A percentile compares a stretch with the other conserved stretches of the same genome.
Conservation (phyloP, 2,113 vertebrate species). For the Pseudonaja textilis region DNA sequence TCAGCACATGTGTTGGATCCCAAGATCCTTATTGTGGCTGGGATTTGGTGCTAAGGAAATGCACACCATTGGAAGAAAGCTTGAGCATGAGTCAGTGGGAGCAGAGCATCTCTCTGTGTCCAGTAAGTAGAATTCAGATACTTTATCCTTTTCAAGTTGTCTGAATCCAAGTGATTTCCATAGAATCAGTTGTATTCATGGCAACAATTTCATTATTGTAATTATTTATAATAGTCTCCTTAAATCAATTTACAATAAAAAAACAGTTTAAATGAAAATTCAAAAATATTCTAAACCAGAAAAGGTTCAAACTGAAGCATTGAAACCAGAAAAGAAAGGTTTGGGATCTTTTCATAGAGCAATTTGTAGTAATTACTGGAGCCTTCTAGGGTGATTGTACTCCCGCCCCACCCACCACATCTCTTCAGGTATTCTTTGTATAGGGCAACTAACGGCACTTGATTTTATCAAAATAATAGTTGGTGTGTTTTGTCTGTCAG, state of each 20-base stretch:
- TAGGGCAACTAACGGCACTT: not conserved
- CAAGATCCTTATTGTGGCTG: constrained; percentile 97
- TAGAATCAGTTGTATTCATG: not conserved
- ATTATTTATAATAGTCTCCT: not conserved
- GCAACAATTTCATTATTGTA: not conserved
- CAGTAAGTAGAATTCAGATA: constrained; percentile 73
- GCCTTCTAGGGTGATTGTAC: not conserved
- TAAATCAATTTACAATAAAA: not conserved
- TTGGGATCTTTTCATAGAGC: not conserved
- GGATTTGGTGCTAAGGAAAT: constrained; percentile 90
- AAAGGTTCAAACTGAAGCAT: not conserved
- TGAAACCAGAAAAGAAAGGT: not conserved
- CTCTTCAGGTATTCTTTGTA: not conserved
- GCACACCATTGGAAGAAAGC: constrained; percentile 91
- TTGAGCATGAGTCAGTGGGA: constrained; percentile 96
- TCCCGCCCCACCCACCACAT: not conserved
- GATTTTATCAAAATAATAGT: rapidly evolving
- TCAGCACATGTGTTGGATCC: constrained; percentile 88
- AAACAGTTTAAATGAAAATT: not conserved
- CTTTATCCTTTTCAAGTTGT: constrained; percentile 2
- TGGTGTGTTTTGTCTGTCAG: not conserved
- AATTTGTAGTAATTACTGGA: not conserved
- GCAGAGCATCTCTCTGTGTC: constrained; percentile 87
- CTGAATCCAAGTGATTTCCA: not conserved
- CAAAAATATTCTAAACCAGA: not conserved